Percentiles rank a stretch among this genome's conserved stretches.
phyloP scores from a whole-genome alignment of 2,113 vertebrate species.

The Poeciliopsis retropinna region DNA sequence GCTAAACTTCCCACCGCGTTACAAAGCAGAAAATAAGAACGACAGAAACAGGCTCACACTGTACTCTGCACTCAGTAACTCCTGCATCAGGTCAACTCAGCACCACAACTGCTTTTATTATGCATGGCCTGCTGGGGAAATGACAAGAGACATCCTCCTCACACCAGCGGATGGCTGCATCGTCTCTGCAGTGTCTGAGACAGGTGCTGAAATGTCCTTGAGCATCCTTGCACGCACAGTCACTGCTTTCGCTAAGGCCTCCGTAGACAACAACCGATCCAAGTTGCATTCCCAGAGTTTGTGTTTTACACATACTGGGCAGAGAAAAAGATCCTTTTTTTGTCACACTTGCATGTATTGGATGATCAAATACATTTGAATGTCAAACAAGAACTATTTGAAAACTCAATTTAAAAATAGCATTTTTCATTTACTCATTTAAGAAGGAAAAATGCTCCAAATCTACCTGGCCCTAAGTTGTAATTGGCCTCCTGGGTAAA shows the following conservation, averaged over 20 bases:
- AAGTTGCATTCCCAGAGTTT: conserved; percentile 1
- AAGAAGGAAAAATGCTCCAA: background rate
- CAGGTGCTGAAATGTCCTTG: conserved; percentile 68
- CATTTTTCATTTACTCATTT: background rate
- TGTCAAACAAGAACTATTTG: background rate
- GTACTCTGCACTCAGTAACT: conserved; percentile 48
- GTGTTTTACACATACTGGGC: background rate
- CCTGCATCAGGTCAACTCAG: conserved; percentile 58
- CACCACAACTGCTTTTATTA: conserved; percentile 67
- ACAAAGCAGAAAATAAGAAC: conserved; percentile 20
- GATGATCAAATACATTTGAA: background rate
- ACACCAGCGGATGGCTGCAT: conserved; percentile 46
- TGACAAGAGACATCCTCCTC: conserved; percentile 60
- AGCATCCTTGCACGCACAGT: conserved; percentile 58
- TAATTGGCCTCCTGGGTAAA: no score
- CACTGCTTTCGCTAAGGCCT: conserved; percentile 14
- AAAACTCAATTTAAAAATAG: background rate
- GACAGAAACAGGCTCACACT: conserved; percentile 1
- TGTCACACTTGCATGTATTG: no score
- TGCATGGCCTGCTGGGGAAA: conserved; percentile 66
- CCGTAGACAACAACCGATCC: background rate
- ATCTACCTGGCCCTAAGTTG: background rate
- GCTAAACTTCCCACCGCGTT: conserved; percentile 53
- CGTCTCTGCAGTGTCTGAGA: conserved; percentile 39
- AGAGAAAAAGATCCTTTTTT: background rate